Conservation (phyloP, 2,113 vertebrate species). For the Istiophorus platypterus region DNA sequence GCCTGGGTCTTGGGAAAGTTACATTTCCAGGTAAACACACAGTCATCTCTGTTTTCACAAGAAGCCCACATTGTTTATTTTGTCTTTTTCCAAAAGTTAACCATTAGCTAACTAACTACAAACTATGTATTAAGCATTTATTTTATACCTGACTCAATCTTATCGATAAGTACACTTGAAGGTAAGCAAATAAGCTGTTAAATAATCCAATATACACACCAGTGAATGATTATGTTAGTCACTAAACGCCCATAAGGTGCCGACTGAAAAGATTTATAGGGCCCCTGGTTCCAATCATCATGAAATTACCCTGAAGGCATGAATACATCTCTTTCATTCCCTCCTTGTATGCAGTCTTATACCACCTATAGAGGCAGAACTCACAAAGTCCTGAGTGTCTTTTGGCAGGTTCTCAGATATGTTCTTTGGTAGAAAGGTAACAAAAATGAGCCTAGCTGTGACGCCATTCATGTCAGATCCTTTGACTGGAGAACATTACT, state of each 20-base stretch:
- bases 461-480: conserved; percentile 55
- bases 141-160: conserved; percentile 20
- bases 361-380: conserved; percentile 46
- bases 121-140: conserved; percentile 29
- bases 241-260: conserved; percentile 37
- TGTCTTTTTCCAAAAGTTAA: conserved; percentile 32
- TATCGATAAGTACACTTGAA: conserved; percentile 29
- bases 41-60: conserved; percentile 56
- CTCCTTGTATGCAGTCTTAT: conserved; percentile 42
- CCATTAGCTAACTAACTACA: neutral
- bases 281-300: conserved; percentile 59
- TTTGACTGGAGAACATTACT: conserved; percentile 54
- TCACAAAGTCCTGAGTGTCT: conserved; percentile 67
- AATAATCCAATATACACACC: conserved; percentile 33
- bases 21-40: conserved; percentile 55
- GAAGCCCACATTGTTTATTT: conserved; percentile 48
- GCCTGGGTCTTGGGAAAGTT: conserved; percentile 40
- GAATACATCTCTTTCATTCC: conserved; percentile 76
- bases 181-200: conserved; percentile 17
- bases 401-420: conserved; percentile 56
- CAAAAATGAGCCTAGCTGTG: conserved; percentile 38
- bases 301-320: conserved; percentile 60
- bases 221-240: conserved; percentile 37
- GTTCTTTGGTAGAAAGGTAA: conserved; percentile 46
- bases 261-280: conserved; percentile 58